phyloP scores from a whole-genome alignment of 1,140 invertebrate species.

The Saccostrea glomerata region DNA sequence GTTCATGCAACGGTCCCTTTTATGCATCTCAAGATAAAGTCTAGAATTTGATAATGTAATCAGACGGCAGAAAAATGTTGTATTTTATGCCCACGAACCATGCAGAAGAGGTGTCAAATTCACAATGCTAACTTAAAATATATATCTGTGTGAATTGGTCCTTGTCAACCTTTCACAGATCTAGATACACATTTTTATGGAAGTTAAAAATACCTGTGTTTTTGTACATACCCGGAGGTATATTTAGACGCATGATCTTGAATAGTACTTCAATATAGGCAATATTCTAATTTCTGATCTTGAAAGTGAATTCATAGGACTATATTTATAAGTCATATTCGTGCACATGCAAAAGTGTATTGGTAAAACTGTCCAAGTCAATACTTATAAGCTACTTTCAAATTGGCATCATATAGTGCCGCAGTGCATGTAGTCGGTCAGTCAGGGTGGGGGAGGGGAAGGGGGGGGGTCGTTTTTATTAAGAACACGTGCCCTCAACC shows the following conservation, averaged over 20 bases:
- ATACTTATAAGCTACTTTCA: no score
- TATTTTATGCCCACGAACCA: slow-evolving; percentile 25
- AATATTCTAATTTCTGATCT: no score
- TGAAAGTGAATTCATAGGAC: no score
- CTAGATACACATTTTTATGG: slow-evolving; percentile 5
- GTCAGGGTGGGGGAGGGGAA: background rate
- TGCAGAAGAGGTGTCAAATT: slow-evolving; percentile 23
- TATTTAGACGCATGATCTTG: background rate
- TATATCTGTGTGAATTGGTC: background rate
- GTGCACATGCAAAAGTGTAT: no score
- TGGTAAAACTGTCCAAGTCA: no score
- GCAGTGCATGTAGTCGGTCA: no score
- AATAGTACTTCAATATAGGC: background rate
- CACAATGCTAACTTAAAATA: background rate
- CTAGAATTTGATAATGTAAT: slow-evolving; percentile 23
- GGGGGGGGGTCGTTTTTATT: background rate
- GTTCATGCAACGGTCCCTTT: no score
- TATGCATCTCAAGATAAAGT: background rate
- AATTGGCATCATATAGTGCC: no score
- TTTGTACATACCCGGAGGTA: background rate
- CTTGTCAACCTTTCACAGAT: background rate
- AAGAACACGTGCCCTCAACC: background rate
- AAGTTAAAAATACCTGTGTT: background rate
- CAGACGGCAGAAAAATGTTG: slow-evolving; percentile 17
- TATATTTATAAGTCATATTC: no score